A percentile compares a stretch with the other conserved stretches of the same genome.
These are phyloP conservation scores for Brachionus manjavacas DNA, from an alignment of 1,140 invertebrate species.

Conservation along the genomic window DNA sequence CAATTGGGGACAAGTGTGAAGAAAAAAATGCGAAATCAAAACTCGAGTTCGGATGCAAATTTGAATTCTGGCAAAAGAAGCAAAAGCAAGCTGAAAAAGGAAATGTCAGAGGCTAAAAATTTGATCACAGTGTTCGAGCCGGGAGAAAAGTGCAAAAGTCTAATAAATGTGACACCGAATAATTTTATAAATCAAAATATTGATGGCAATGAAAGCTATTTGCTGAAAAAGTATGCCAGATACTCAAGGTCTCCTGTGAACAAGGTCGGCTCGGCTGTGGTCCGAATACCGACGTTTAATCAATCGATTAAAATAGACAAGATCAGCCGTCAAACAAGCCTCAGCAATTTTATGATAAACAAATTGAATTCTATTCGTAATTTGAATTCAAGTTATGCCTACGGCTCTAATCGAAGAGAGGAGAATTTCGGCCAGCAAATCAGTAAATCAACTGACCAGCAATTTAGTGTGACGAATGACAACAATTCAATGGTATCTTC, in stretches of 20 bases:
- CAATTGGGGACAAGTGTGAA: not conserved
- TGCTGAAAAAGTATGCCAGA: not conserved
- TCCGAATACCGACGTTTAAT: not conserved
- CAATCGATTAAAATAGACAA: not conserved
- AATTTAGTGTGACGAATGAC: not conserved
- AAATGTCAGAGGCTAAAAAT: not conserved
- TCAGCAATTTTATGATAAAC: constrained; percentile 7
- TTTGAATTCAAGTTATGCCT: constrained; percentile 12
- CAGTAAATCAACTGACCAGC: not conserved
- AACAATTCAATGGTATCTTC: not conserved
- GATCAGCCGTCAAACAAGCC: not conserved
- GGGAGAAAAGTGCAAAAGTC: not conserved
- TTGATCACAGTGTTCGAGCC: not conserved
- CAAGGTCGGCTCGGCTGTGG: not conserved
- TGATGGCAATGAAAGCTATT: not conserved
- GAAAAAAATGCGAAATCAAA: not conserved
- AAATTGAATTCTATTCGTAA: not conserved
- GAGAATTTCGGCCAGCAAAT: not conserved
- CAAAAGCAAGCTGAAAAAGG: not conserved
- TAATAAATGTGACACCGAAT: not conserved
- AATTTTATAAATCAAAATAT: not conserved
- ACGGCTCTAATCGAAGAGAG: not conserved
- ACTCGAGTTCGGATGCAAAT: not conserved
- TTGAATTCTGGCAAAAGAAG: not conserved
- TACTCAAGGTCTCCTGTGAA: not conserved